phyloP scores from a whole-genome alignment of 1,140 invertebrate genomes.

The Drosophila takahashii region DNA sequence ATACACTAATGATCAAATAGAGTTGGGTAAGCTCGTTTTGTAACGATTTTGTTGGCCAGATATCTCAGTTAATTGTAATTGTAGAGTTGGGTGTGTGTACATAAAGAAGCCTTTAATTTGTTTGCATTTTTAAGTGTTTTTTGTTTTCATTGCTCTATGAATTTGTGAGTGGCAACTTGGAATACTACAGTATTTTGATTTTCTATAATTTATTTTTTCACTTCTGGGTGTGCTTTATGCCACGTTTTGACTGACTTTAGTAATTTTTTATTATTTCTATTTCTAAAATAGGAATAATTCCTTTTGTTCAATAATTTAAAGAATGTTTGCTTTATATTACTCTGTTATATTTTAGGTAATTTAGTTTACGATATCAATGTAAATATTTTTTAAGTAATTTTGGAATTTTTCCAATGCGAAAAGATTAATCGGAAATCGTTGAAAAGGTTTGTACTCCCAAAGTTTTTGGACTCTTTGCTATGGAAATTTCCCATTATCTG shows the following conservation, averaged over 20 bases:
- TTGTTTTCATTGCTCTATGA: conserved; percentile 3
- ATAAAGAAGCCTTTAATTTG: conserved; percentile 11
- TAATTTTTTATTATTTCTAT: too few relatives aligned
- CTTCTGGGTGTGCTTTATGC: not conserved
- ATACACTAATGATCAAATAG: conserved; percentile 27
- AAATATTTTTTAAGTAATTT: not conserved
- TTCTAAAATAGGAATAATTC: too few relatives aligned
- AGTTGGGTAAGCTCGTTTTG: conserved; percentile 37
- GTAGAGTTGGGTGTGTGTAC: not conserved
- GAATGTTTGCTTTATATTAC: too few relatives aligned
- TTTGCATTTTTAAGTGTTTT: not conserved
- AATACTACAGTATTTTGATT: not conserved
- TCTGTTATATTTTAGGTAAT: too few relatives aligned
- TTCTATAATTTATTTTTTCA: not conserved
- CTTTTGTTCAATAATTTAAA: too few relatives aligned
- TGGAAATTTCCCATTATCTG: conserved; percentile 34
- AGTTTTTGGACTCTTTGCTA: not conserved
- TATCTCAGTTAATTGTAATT: conserved; percentile 25
- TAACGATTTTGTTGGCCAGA: conserved; percentile 10
- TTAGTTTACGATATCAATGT: not conserved
- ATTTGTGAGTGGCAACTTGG: too few relatives aligned
- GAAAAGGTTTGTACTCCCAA: not conserved
- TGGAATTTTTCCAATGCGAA: not conserved
- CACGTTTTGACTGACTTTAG: not conserved
- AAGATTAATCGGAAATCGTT: not conserved